phyloP scores from a whole-genome alignment of 2,888 invertebrate genomes.

The Hydropsyche betteni region DNA sequence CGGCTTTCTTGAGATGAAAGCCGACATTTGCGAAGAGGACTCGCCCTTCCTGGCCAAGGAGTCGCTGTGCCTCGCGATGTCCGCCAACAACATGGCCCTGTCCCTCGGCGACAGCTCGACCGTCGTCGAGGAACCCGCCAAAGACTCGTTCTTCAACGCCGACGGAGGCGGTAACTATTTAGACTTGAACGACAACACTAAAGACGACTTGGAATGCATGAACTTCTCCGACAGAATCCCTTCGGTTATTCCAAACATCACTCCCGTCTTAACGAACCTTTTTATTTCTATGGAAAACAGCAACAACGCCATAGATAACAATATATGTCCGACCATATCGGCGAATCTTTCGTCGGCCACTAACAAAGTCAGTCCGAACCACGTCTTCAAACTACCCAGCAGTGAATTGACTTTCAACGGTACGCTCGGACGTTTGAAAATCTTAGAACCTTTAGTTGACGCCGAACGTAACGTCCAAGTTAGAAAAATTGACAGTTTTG shows the following conservation, averaged over 20 bases:
- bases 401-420: slow-evolving; percentile 64
- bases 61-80: neutral
- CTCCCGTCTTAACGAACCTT: slow-evolving; percentile 16
- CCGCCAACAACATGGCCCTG: neutral
- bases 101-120: no score
- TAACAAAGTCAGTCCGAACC: slow-evolving; percentile 56
- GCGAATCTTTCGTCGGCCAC: slow-evolving; percentile 52
- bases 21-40: neutral
- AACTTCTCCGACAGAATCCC: neutral
- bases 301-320: slow-evolving; percentile 63
- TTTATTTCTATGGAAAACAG: slow-evolving; percentile 64
- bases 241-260: neutral
- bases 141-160: neutral
- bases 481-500: slow-evolving; percentile 40
- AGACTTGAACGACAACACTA: slow-evolving; percentile 6
- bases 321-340: slow-evolving; percentile 36
- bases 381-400: slow-evolving; percentile 63
- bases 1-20: neutral
- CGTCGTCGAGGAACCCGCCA: neutral
- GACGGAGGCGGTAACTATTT: neutral
- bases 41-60: neutral
- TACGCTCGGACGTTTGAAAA: slow-evolving; percentile 63
- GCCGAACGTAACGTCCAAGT: slow-evolving; percentile 54
- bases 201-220: slow-evolving; percentile 1
- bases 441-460: slow-evolving; percentile 63